Percentiles rank a stretch among this genome's conserved stretches.
phyloP scores from a whole-genome alignment of 2,113 vertebrate species.

The Orthonyx spaldingii region DNA sequence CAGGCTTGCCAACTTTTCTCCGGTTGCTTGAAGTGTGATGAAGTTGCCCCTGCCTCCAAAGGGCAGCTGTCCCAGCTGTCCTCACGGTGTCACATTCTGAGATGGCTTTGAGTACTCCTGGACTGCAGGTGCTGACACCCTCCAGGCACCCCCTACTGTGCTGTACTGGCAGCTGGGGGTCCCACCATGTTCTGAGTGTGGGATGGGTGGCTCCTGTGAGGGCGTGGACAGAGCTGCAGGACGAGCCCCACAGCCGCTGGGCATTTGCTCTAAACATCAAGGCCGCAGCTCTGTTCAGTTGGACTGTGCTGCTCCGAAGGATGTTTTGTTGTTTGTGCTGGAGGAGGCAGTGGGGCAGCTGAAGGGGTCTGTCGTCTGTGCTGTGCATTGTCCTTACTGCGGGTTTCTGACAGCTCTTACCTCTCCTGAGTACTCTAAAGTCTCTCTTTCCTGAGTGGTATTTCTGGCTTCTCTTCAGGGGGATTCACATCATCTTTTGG shows the following conservation, averaged over 20 bases:
- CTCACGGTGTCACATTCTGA: neutral
- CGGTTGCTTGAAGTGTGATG: neutral
- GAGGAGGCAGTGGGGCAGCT: neutral
- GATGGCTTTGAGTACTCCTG: neutral
- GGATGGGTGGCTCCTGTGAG: neutral
- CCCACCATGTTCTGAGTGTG: accelerated
- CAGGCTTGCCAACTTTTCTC: neutral
- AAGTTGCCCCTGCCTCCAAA: neutral
- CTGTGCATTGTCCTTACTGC: neutral
- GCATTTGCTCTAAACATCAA: neutral
- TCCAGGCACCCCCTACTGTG: neutral
- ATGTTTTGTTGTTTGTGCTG: neutral
- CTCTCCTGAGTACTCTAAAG: neutral
- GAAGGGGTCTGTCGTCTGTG: neutral
- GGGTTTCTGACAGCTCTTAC: neutral
- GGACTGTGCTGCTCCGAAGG: neutral
- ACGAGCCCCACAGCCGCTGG: accelerated
- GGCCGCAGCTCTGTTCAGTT: neutral
- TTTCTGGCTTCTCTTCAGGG: neutral
- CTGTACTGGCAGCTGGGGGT: neutral
- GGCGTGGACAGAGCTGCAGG: neutral
- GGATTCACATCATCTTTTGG: neutral
- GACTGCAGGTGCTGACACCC: neutral
- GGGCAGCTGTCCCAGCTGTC: neutral
- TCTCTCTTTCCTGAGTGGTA: neutral